Evolutionary conservation across 2,797 vertebrate species (phyloP).

Genomic region (Scarus forsteni): DNA sequence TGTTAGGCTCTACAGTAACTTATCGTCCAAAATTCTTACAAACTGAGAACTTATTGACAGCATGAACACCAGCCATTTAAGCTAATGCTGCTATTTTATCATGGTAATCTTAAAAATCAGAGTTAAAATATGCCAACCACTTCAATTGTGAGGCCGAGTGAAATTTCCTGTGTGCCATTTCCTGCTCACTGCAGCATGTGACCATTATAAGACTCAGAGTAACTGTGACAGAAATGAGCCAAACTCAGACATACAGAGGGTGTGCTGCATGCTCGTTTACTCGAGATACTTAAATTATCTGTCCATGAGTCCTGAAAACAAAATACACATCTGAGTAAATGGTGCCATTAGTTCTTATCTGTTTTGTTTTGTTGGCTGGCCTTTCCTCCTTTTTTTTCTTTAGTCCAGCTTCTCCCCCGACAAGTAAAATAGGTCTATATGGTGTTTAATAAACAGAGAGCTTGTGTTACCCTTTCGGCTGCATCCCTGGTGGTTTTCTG

Average conservation of each 20-base stretch:
- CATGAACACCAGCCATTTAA: too few species aligned
- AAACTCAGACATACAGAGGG: neutral
- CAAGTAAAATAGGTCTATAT: neutral
- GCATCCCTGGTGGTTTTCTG: slow-evolving; percentile 25
- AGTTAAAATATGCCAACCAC: neutral
- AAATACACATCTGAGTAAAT: neutral
- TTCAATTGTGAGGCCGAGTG: neutral
- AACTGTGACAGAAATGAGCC: slow-evolving; percentile 21
- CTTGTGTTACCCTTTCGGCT: neutral
- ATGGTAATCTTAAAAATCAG: neutral
- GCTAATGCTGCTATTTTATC: neutral
- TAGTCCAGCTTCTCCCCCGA: neutral
- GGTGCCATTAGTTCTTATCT: slow-evolving; percentile 1
- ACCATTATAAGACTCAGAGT: slow-evolving; percentile 15
- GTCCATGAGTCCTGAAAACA: neutral
- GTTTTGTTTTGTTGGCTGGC: too few species aligned
- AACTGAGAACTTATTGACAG: too few species aligned
- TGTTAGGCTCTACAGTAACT: too few species aligned
- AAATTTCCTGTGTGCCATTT: slow-evolving; percentile 3
- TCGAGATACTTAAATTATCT: neutral
- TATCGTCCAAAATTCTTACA: too few species aligned
- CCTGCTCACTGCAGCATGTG: neutral
- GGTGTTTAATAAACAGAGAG: slow-evolving; percentile 19
- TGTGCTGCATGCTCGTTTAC: neutral
- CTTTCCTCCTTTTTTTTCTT: neutral